Evolutionary conservation across 2,888 invertebrate genomes (phyloP).

Genomic region (Deladenus siricidicola): DNA sequence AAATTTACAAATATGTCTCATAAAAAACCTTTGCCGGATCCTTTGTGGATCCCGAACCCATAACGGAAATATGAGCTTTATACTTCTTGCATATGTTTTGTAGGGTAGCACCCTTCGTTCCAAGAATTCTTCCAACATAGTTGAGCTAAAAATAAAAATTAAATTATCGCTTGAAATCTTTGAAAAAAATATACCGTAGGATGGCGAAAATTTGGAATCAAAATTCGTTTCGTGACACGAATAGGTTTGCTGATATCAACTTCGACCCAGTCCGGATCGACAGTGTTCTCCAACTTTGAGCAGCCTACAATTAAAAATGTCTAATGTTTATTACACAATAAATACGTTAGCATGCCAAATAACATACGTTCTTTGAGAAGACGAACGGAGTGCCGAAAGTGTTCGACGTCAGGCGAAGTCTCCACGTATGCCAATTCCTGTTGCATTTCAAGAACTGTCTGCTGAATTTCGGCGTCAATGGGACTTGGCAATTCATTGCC

Average conservation of each 20-base stretch:
- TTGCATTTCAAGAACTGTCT: conserved; percentile 37
- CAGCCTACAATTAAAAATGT: conserved; percentile 24
- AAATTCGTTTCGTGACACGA: conserved; percentile 41
- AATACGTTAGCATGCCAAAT: background rate
- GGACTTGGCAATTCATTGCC: conserved; percentile 27
- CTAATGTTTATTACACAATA: too few species aligned
- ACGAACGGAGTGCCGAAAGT: conserved; percentile 37
- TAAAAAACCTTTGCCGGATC: conserved; percentile 36
- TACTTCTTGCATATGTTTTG: conserved; percentile 41
- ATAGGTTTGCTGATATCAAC: conserved; percentile 48
- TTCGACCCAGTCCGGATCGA: conserved; percentile 50
- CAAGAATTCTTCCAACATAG: conserved; percentile 51
- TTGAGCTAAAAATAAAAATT: conserved; percentile 41
- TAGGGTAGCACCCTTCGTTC: conserved; percentile 47
- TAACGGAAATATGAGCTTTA: conserved; percentile 47
- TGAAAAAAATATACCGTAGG: conserved; percentile 30
- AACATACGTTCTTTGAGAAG: conserved; percentile 22
- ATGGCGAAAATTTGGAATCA: conserved; percentile 44
- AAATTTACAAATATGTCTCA: too few species aligned
- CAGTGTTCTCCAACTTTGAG: conserved; percentile 36
- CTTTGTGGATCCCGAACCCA: conserved; percentile 49
- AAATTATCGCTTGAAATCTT: background rate
- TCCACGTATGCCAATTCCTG: conserved; percentile 36
- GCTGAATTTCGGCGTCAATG: conserved; percentile 37
- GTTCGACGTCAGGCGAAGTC: conserved; percentile 32